These are phyloP conservation scores for Dendrocopos noguchii DNA, from an alignment of 2,113 vertebrate genomes.

Conservation along the genomic window DNA sequence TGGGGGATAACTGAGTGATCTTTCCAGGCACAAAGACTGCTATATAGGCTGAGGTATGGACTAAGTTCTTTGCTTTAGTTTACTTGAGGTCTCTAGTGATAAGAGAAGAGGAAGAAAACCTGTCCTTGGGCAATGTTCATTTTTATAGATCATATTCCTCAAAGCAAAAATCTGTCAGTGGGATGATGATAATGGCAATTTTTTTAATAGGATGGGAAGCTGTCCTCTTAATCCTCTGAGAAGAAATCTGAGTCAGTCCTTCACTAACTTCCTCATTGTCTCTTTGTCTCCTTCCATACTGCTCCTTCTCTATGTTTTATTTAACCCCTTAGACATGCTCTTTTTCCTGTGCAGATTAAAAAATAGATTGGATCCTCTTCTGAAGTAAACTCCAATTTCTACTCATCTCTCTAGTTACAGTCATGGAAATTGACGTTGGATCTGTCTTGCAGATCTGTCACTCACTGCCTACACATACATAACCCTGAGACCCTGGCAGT, in stretches of 20 bases:
- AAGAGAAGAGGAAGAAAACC: neutral
- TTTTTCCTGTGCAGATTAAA: neutral
- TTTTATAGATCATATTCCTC: neutral
- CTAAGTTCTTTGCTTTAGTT: neutral
- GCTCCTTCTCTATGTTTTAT: neutral
- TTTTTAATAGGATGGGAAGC: neutral
- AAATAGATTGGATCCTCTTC: neutral
- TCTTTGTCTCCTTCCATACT: neutral
- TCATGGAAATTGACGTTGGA: neutral
- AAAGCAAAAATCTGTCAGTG: neutral
- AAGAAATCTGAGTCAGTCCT: neutral
- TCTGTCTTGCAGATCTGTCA: neutral
- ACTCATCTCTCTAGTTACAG: neutral
- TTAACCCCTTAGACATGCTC: neutral
- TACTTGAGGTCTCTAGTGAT: neutral
- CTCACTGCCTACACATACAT: neutral
- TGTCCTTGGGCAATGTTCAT: neutral
- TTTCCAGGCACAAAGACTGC: neutral
- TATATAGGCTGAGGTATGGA: neutral
- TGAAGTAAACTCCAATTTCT: neutral
- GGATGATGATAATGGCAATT: neutral
- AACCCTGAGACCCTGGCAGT: neutral
- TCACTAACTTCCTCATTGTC: neutral
- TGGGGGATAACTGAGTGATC: neutral
- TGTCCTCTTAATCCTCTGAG: neutral